A percentile compares a stretch with the other conserved stretches of the same genome.
phyloP scores from a whole-genome alignment of 1,140 invertebrate genomes.

The Panagrolaimus sp. region DNA sequence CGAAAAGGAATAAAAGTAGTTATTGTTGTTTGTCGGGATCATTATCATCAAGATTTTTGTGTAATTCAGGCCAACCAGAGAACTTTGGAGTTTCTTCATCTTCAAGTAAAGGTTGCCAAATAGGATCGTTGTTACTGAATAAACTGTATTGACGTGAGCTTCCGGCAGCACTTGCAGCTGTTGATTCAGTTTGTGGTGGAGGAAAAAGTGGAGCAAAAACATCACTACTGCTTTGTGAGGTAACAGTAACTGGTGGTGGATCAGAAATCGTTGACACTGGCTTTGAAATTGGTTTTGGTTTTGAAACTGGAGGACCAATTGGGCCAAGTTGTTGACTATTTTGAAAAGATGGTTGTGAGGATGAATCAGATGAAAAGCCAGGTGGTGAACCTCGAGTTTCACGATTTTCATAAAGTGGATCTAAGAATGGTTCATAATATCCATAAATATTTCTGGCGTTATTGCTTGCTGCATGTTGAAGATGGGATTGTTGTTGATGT shows the following conservation, averaged over 20 bases:
- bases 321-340: conserved; percentile 4
- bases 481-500: background rate
- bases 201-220: background rate
- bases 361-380: background rate
- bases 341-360: background rate
- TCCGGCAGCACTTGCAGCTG: background rate
- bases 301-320: background rate
- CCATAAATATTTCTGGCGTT: background rate
- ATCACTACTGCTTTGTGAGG: background rate
- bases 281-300: too few relatives aligned
- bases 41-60: too few relatives aligned
- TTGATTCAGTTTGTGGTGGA: background rate
- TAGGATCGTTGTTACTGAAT: background rate
- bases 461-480: background rate
- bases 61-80: background rate
- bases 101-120: conserved; percentile 3
- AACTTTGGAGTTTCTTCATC: background rate
- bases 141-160: background rate
- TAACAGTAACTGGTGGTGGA: background rate
- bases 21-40: too few relatives aligned
- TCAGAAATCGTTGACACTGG: background rate
- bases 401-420: background rate
- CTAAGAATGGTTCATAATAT: background rate
- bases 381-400: too few relatives aligned
- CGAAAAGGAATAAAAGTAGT: too few relatives aligned